A percentile compares a stretch with the other conserved stretches of the same genome.
These are phyloP conservation scores for Neodiprion fabricii DNA, from an alignment of 1,140 invertebrate species.

Conservation along the genomic window DNA sequence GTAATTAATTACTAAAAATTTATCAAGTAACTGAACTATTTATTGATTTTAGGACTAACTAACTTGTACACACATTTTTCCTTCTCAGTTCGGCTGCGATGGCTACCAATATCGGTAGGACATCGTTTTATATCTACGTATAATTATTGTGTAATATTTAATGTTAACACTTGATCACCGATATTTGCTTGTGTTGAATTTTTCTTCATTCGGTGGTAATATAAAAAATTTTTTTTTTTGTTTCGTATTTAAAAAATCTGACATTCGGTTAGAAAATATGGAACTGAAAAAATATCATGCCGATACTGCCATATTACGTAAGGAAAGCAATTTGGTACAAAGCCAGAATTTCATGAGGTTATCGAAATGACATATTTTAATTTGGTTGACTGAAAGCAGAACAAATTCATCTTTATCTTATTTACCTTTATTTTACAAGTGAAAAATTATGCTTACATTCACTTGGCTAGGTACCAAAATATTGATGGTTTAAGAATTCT, in stretches of 20 bases:
- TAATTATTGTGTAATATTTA: background rate
- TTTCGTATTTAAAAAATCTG: background rate
- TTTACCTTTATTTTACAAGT: background rate
- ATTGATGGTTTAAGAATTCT: background rate
- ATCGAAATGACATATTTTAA: background rate
- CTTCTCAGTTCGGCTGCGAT: background rate
- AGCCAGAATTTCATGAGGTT: conserved; percentile 17
- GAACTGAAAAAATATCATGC: conserved; percentile 39
- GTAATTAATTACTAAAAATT: background rate
- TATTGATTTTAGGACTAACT: conserved; percentile 8
- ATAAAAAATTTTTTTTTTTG: background rate
- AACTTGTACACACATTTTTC: background rate
- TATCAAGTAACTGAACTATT: background rate
- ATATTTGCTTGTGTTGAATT: background rate
- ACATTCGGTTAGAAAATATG: background rate
- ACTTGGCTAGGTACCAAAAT: conserved; percentile 3
- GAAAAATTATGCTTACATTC: background rate
- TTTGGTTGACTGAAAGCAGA: background rate
- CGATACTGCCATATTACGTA: conserved; percentile 51
- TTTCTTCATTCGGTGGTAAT: background rate
- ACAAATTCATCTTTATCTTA: no score
- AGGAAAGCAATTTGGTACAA: conserved; percentile 42
- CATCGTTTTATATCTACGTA: background rate
- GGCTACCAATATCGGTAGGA: background rate
- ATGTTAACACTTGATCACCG: background rate